Percentiles rank a stretch among this genome's conserved stretches.
Conservation (phyloP, 2,888 invertebrate species). For the Eudasyphora cyanicolor region DNA sequence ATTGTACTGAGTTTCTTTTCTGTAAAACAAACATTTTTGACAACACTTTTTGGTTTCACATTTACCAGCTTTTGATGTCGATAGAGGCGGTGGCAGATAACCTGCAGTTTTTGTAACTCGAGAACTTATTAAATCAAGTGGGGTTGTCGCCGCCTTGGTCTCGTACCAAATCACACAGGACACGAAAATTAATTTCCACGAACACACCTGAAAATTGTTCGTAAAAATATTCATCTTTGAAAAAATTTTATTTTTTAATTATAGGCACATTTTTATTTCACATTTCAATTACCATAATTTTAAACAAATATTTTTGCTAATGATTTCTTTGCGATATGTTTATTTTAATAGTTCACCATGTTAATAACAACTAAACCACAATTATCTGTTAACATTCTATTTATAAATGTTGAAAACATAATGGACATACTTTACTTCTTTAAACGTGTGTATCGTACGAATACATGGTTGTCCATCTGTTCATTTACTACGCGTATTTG, state of each 20-base stretch:
- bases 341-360: constrained; percentile 21
- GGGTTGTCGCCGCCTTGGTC: constrained; percentile 37
- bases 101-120: constrained; percentile 36
- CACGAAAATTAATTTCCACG: constrained; percentile 45
- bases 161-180: constrained; percentile 10
- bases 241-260: neutral
- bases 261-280: neutral
- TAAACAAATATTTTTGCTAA: neutral
- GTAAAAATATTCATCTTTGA: neutral
- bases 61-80: constrained; percentile 42
- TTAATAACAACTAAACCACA: constrained; percentile 55
- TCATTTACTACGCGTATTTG: too few relatives aligned
- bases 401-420: constrained; percentile 44
- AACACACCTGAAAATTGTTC: constrained; percentile 47
- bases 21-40: too few relatives aligned
- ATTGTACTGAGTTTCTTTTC: too few relatives aligned
- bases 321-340: neutral
- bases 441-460: neutral
- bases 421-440: neutral
- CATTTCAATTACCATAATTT: constrained; percentile 40
- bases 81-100: constrained; percentile 56
- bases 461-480: neutral
- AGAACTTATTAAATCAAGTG: constrained; percentile 22
- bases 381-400: constrained; percentile 46
- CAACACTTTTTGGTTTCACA: too few relatives aligned